Conservation (phyloP, 1,140 invertebrate species). For the Phortica variegata region DNA sequence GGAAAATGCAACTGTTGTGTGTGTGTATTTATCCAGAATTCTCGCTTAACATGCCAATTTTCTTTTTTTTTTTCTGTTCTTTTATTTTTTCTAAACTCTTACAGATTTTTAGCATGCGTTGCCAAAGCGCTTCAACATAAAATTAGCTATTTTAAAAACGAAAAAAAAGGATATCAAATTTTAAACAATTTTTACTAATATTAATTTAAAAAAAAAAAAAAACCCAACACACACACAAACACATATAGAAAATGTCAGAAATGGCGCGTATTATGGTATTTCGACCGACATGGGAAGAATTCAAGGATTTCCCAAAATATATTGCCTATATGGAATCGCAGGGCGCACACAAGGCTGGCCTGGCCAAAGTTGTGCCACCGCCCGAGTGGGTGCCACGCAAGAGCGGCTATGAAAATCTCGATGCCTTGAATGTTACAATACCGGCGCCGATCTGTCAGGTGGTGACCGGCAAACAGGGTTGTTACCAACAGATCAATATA, state of each 20-base stretch:
- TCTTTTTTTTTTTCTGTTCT: too few relatives aligned
- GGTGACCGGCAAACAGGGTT: conserved; percentile 82
- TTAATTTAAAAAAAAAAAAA: neutral
- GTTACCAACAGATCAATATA: conserved; percentile 95
- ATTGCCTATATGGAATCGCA: conserved; percentile 89
- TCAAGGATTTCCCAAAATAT: conserved; percentile 92
- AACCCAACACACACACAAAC: conserved; percentile 1
- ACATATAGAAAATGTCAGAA: conserved; percentile 51
- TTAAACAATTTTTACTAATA: too few relatives aligned
- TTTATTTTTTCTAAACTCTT: too few relatives aligned
- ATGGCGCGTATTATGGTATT: conserved; percentile 71
- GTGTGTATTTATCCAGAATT: too few relatives aligned
- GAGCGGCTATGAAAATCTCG: conserved; percentile 75
- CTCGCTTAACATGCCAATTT: too few relatives aligned
- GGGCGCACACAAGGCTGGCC: conserved; percentile 91
- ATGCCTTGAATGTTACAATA: conserved; percentile 78
- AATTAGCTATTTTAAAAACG: too few relatives aligned
- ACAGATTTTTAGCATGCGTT: too few relatives aligned
- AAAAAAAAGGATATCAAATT: too few relatives aligned
- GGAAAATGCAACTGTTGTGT: too few relatives aligned
- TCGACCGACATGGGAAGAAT: conserved; percentile 92
- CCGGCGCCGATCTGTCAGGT: conserved; percentile 91
- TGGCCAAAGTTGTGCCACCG: conserved; percentile 96
- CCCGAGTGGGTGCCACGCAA: conserved; percentile 88
- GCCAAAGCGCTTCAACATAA: too few relatives aligned